Base-by-base conservation (phyloP, 2,888 invertebrate species). In the Tenthredo livida region DNA sequence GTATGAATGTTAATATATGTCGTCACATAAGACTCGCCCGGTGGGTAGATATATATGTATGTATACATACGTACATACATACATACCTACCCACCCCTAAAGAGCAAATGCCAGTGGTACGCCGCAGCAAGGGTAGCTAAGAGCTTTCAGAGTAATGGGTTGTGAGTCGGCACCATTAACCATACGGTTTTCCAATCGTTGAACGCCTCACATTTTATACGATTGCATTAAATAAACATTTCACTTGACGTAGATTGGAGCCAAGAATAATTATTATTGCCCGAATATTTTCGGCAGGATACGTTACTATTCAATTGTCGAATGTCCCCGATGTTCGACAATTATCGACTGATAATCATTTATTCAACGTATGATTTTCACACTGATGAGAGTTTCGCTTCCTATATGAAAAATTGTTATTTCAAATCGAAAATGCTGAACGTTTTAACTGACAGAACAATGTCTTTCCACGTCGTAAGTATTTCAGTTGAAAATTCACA, bases 181-280 rank as follows among this genome's bases (percentile, higher is more conserved):
- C 61, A 21, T 37, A 80, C 61, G 80, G 80, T 40, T 37, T 40
- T 58, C 37, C 80, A 80, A 80, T 80, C 58, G 58, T 80, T 80
- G 61, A 61, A 80, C 61, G 61, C 61, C 80, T 61, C 75, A 67
- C 50, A 84, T 83, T 84, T 75, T 67, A 12, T 40, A 58, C 65
- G 65, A 85, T 85, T 85, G 75, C 77, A 85, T 85, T 72, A 67
- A 84, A 85, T 50, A 84, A 85, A 85, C 84, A 84, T 85, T 85
- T 77, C 67, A 67, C 29, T 54, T 54, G 54, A 54, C 54, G n/a
- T 6, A 54, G 54, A 54, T 54, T 54, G 17, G n/a, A n/a, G 54
- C 54, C 6, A 54, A 54, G 54, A 54, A 54, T 54, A 54, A 54
- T 54, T 54, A 54, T 54, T 54, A 47, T 47, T 7, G 17, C 6